A percentile compares a stretch with the other conserved stretches of the same genome.
These are phyloP conservation scores for Papilio aristodemus DNA, from an alignment of 1,140 invertebrate genomes.

Conservation along the genomic window DNA sequence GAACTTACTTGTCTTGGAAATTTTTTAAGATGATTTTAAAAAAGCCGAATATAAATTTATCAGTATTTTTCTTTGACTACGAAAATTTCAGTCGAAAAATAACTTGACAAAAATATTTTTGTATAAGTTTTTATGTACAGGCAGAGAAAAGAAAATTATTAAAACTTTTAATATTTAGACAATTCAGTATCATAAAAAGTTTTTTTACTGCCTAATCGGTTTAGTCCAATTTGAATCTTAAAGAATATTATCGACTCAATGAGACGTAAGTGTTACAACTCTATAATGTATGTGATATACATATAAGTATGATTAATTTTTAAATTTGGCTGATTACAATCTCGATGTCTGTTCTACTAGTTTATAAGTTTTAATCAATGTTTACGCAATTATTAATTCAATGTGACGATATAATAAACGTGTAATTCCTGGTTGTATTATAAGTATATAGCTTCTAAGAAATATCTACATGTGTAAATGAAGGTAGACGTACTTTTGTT, in stretches of 20 bases:
- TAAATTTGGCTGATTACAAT: neutral
- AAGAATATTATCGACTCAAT: neutral
- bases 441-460: slow-evolving; percentile 7
- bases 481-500: slow-evolving; percentile 1
- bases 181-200: neutral
- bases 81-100: neutral
- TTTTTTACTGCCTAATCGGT: neutral
- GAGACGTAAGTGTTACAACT: neutral
- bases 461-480: neutral
- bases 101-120: slow-evolving; percentile 12
- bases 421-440: neutral
- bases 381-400: neutral
- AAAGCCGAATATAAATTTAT: too few relatives aligned
- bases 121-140: neutral
- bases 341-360: slow-evolving; percentile 3
- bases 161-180: neutral
- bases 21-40: too few relatives aligned
- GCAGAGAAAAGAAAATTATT: neutral
- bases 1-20: too few relatives aligned
- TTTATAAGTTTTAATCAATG: slow-evolving; percentile 5
- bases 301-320: neutral
- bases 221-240: neutral
- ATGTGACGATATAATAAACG: neutral
- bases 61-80: neutral
- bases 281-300: slow-evolving; percentile 4